Evolutionary conservation across 2,888 invertebrate species (phyloP), one percentile per base, ranked within the genome.

Genomic region (Noctua fimbriata): DNA sequence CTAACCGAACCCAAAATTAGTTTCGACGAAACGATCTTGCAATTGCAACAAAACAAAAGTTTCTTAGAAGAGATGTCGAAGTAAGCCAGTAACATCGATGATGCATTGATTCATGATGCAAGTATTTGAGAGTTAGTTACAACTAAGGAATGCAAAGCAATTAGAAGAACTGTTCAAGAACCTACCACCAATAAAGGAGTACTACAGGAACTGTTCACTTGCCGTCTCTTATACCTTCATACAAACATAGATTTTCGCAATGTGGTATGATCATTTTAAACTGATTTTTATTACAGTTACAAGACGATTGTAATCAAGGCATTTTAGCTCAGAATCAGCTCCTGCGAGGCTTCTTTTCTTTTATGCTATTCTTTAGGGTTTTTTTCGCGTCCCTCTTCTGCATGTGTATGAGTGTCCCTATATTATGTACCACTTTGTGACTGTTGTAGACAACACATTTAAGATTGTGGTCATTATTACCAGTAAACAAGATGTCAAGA

Each of bases 1-100:
- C 69, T 69, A 10, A 81, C 36, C 6, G 1, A 70, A 72, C 47
- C 69, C 14, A 69, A 44, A 70, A 79, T 71, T 52, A 47, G 47
- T 82, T 85, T 81, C 73, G 4, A 0, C 28, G 81, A 85, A 82
- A 44, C 60, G 18, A 73, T 85, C 12, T 67, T 44, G 36, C 52
- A 73, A 73, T 44, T 67, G 52, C 52, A 73, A 81, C 81, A 52
- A 73, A 82, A 81, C 65, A 84, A 84, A 14, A 16, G 1, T 60
- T 84, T 84, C 71, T 16, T 2, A 44, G 81, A 81, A 84, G 12
- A 44, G 32, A 47, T 21, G 44, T 60, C 28, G 36, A 81, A 36
- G 44, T n/a, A 52, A 24, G 18, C 28, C 44, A 58, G 5, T 63
- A 16, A 41, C 18, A 36, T 55, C 12, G 41, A 73, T 36, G 58